These are phyloP conservation scores for Neodon shergylaensis DNA, from an alignment of 2,113 vertebrate genomes.

Conservation along the genomic window DNA sequence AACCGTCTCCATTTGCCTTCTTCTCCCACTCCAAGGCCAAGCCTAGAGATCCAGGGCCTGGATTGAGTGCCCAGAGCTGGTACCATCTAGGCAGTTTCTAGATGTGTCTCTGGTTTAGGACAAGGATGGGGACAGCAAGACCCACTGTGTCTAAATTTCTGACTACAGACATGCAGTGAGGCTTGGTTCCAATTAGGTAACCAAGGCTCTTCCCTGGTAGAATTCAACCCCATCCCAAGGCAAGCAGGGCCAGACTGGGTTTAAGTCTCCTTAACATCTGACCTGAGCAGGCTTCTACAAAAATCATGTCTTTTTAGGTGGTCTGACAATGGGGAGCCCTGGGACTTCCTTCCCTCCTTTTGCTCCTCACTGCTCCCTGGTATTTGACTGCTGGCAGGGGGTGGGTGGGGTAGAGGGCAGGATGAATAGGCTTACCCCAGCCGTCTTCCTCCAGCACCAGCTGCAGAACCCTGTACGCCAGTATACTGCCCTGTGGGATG, in stretches of 20 bases:
- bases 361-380: background rate
- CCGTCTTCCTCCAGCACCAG: background rate
- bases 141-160: background rate
- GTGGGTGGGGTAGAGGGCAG: background rate
- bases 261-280: background rate
- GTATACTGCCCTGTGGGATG: background rate
- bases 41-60: background rate
- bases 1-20: background rate
- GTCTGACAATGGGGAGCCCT: background rate
- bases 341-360: background rate
- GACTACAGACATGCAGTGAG: background rate
- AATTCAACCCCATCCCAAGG: background rate
- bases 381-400: background rate
- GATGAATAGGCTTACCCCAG: background rate
- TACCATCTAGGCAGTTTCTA: background rate
- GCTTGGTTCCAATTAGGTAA: background rate
- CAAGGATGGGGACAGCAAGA: background rate
- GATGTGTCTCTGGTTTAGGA: background rate
- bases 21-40: background rate
- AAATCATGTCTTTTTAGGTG: background rate
- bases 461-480: conserved; percentile 7
- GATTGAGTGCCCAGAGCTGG: background rate
- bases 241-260: background rate
- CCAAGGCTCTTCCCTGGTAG: too few species aligned
- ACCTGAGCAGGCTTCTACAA: background rate